Evolutionary conservation across 2,797 vertebrate genomes (phyloP).

Genomic region (Furcifer pardalis): DNA sequence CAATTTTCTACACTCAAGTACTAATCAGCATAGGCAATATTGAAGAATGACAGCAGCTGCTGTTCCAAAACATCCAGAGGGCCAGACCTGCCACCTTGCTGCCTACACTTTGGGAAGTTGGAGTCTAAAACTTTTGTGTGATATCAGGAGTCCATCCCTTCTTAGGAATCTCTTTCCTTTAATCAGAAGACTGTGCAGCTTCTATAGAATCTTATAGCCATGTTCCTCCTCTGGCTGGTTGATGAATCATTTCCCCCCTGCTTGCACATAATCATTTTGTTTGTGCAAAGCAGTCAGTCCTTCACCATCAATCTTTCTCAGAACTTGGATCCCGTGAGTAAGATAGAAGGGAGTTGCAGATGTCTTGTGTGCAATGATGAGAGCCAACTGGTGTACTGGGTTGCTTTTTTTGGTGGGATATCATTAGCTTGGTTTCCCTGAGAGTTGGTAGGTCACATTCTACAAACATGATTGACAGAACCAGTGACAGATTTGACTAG

Average conservation of each 20-base stretch:
- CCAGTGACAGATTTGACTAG: slow-evolving; percentile 30
- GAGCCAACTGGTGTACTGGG: slow-evolving; percentile 20
- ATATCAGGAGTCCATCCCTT: not conserved
- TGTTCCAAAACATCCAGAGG: no score
- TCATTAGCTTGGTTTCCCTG: slow-evolving; percentile 48
- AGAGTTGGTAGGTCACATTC: slow-evolving; percentile 35
- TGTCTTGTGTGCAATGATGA: slow-evolving; percentile 30
- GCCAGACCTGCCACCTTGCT: no score
- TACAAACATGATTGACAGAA: slow-evolving; percentile 46
- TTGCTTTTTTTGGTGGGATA: slow-evolving; percentile 38
- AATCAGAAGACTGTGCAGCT: not conserved
- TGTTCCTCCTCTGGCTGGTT: not conserved
- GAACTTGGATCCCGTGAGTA: not conserved
- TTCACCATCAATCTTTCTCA: slow-evolving; percentile 3
- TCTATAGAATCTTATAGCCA: not conserved
- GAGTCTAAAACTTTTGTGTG: no score
- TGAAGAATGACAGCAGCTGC: no score
- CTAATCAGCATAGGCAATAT: no score
- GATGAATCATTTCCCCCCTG: not conserved
- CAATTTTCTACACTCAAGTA: no score
- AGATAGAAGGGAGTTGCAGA: slow-evolving; percentile 1
- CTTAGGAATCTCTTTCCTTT: not conserved
- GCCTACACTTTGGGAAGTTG: no score
- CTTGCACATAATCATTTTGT: slow-evolving; percentile 20
- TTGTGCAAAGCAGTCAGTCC: slow-evolving; percentile 7